Percentiles rank a stretch among this genome's conserved stretches.
Evolutionary conservation across 2,113 vertebrate genomes (phyloP).

Genomic region (Apteryx owenii): DNA sequence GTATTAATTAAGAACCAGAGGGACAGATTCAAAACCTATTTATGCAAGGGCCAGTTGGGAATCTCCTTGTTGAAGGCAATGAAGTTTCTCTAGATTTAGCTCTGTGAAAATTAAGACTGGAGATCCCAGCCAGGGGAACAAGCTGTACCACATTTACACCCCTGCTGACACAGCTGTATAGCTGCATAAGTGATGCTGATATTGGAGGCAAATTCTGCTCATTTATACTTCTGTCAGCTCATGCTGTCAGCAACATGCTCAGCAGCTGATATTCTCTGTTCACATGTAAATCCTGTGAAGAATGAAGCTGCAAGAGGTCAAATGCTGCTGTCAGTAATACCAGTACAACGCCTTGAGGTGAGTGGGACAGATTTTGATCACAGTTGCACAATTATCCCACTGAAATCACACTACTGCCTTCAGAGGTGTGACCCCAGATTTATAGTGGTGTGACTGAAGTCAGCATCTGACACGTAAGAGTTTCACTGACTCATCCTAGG

Average conservation of each 20-base stretch:
- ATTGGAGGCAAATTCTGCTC: not conserved
- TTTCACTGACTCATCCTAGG: constrained; percentile 45
- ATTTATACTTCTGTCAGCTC: not conserved
- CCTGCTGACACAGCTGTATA: not conserved
- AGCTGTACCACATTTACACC: not conserved
- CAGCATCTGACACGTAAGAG: constrained; percentile 20
- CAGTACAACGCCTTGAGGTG: not conserved
- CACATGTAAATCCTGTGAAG: not conserved
- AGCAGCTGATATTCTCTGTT: accelerated
- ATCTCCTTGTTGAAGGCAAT: not conserved
- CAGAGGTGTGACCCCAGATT: not conserved
- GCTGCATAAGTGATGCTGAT: not conserved
- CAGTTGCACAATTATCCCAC: not conserved
- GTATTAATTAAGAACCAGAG: not conserved
- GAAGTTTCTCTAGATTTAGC: not conserved
- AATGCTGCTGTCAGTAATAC: not conserved
- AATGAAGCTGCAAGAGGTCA: not conserved
- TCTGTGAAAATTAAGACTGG: not conserved
- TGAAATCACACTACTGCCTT: not conserved
- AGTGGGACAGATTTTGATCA: not conserved
- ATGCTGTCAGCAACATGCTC: not conserved
- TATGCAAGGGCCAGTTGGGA: not conserved
- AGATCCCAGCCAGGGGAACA: not conserved
- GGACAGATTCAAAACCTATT: not conserved
- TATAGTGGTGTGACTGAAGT: not conserved